phyloP scores from a whole-genome alignment of 2,113 vertebrate genomes.

The Tetrao urogallus region DNA sequence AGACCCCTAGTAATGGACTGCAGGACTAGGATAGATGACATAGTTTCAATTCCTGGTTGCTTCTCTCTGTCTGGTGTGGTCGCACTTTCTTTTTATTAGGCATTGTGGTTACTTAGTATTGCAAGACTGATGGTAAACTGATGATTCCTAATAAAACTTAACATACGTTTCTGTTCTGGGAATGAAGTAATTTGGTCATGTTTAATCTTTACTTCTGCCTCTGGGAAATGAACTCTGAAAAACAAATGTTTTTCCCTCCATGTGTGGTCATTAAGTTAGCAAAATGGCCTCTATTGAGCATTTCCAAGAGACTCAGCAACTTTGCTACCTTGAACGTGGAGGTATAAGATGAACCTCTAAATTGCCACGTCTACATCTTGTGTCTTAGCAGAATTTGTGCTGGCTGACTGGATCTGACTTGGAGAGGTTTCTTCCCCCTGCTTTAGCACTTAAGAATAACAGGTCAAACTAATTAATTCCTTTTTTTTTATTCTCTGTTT shows the following conservation, averaged over 20 bases:
- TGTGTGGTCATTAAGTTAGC: neutral
- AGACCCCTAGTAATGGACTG: neutral
- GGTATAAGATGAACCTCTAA: neutral
- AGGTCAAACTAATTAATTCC: neutral
- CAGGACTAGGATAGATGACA: neutral
- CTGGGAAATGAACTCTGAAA: neutral
- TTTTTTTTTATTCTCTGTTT: neutral
- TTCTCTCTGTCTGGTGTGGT: neutral
- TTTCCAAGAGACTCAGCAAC: neutral
- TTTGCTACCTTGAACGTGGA: neutral
- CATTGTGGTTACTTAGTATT: neutral
- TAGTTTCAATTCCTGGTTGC: neutral
- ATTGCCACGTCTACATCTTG: neutral
- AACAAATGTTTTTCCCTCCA: neutral
- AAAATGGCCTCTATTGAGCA: neutral
- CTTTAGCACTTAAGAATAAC: neutral
- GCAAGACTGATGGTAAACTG: neutral
- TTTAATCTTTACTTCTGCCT: neutral
- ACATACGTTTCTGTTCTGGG: fast-evolving
- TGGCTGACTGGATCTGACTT: neutral
- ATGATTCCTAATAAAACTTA: neutral
- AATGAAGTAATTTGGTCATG: neutral
- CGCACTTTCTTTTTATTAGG: neutral
- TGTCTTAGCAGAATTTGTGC: neutral
- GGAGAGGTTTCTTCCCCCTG: neutral